Conservation (phyloP, 2,888 invertebrate genomes). For the Erebia palarica region DNA sequence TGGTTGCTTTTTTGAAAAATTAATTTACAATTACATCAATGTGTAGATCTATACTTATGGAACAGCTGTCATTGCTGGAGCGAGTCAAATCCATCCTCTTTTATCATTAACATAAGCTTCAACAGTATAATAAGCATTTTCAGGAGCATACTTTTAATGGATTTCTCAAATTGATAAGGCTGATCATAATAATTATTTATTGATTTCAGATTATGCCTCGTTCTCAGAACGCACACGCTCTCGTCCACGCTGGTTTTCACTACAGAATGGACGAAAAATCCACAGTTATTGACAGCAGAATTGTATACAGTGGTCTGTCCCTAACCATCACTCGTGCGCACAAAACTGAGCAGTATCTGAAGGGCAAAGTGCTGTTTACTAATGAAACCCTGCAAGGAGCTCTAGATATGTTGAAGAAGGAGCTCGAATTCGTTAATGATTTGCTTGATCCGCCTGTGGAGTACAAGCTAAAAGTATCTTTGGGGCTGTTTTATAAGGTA, state of each 20-base stretch:
- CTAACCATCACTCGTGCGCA: slow-evolving; percentile 62
- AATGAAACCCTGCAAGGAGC: slow-evolving; percentile 64
- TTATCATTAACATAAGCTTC: no score
- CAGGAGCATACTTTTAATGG: no score
- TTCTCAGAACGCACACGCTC: slow-evolving; percentile 87
- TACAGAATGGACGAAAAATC: slow-evolving; percentile 58
- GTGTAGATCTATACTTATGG: no score
- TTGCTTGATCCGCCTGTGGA: slow-evolving; percentile 80
- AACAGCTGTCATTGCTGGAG: no score
- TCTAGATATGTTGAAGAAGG: slow-evolving; percentile 49
- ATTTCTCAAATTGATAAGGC: no score
- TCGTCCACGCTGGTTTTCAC: slow-evolving; percentile 88
- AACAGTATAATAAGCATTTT: no score
- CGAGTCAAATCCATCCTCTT: no score
- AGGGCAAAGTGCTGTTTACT: slow-evolving; percentile 61
- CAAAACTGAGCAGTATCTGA: slow-evolving; percentile 70
- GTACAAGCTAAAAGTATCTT: slow-evolving; percentile 82
- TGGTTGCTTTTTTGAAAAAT: no score
- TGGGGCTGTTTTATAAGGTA: slow-evolving; percentile 85
- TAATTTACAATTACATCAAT: no score
- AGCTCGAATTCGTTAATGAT: slow-evolving; percentile 51
- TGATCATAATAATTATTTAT: no score
- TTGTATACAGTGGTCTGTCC: slow-evolving; percentile 82
- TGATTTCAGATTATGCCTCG: slow-evolving; percentile 86
- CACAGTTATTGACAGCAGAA: slow-evolving; percentile 64